Base-by-base conservation (phyloP, 1,140 invertebrate species). In the Epicauta chinensis region DNA sequence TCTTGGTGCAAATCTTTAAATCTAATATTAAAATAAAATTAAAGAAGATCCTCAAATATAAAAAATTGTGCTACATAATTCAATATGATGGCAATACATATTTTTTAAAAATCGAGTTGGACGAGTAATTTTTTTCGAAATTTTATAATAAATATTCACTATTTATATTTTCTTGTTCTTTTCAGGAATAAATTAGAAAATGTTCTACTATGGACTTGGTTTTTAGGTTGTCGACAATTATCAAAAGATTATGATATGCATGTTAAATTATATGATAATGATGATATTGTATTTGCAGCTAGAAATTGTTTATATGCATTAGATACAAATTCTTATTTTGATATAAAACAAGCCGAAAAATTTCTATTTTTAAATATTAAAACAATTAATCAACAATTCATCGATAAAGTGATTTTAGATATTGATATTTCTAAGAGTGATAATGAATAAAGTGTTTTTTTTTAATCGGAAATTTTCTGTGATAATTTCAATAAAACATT, bases 1-100 rank as follows among this genome's bases (percentile, higher is more conserved):
- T 66, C 2, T 46, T 69, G 13, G 47, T 66, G 15, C 65, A 69
- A 48, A 68, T 68, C 34, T 67, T 65, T 32, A 53, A 53, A 14
- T 34, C 56, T 29, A 51, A 56, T 16, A 39, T 61, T 10, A 49
- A 44, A 32, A 53, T 63, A 16, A 32, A 30, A 3, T 51, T 60
- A 43, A 45, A 39, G 31, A 56, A 56, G 42, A 16, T 62, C 23
- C 42, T 53, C 14, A 23, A 41, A 12, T 7, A 29, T 12, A 46
- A 54, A 38, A 46, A 59, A 41, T 49, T 45, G 9, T 62, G 53
- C 37, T 58, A 54, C 45, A 30, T 63, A 16, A 46, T 63, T 2
- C 40, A 35, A n/a, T 39, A 45, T 23, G 38, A 53, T 11, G 37
- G 41, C 6, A 54, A 58, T 42, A 55, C 44, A n/a, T 63, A 61